A percentile compares a stretch with the other conserved stretches of the same genome.
phyloP scores from a whole-genome alignment of 2,113 vertebrate species.

The Daboia siamensis region DNA sequence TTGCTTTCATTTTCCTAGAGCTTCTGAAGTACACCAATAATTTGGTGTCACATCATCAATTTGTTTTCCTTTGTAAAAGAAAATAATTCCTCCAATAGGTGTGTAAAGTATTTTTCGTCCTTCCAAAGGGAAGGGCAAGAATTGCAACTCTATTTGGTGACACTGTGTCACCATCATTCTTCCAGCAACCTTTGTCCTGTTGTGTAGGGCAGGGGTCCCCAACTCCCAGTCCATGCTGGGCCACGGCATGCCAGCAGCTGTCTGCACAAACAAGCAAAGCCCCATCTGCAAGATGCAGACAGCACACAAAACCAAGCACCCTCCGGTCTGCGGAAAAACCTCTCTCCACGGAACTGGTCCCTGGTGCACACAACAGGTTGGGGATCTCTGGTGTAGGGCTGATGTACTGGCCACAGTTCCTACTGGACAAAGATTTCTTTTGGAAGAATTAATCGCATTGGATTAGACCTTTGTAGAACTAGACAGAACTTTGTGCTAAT shows the following conservation, averaged over 20 bases:
- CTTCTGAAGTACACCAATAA: not conserved
- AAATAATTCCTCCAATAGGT: not conserved
- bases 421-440: not conserved
- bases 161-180: not conserved
- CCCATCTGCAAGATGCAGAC: too few species aligned
- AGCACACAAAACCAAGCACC: too few species aligned
- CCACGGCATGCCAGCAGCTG: too few species aligned
- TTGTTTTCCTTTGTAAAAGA: not conserved
- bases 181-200: not conserved
- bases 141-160: not conserved
- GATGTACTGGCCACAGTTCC: not conserved
- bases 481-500: not conserved
- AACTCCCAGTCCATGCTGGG: too few species aligned
- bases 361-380: too few species aligned
- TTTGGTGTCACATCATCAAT: not conserved
- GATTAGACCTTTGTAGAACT: not conserved
- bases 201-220: not conserved
- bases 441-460: not conserved
- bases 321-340: too few species aligned
- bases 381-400: not conserved
- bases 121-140: not conserved
- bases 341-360: too few species aligned
- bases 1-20: not conserved
- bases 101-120: not conserved
- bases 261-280: too few species aligned